Evolutionary conservation across 2,797 vertebrate genomes (phyloP).

Genomic region (Propithecus perrieri): DNA sequence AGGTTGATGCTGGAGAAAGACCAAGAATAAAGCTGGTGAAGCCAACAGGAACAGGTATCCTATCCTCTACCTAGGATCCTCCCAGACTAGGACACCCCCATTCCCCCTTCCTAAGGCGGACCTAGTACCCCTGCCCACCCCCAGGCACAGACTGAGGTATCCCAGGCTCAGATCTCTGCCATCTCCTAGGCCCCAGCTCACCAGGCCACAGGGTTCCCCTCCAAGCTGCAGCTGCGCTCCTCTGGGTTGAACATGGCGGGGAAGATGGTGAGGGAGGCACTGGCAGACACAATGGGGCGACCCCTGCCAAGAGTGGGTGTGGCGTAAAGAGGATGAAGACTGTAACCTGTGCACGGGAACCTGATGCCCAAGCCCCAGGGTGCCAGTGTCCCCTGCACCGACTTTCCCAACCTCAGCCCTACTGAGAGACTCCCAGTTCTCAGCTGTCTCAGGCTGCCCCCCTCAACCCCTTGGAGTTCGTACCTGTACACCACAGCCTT

Average conservation of each 20-base stretch:
- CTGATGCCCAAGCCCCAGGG: not conserved
- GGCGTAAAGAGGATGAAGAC: not conserved
- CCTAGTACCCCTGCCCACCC: not conserved
- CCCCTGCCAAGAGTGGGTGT: conserved; percentile 83
- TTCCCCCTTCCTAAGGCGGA: not conserved
- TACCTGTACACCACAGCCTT: conserved; percentile 94
- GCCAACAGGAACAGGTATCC: not conserved
- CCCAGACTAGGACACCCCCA: not conserved
- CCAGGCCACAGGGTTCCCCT: conserved; percentile 90
- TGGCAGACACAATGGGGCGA: conserved; percentile 93
- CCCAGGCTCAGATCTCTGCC: not conserved
- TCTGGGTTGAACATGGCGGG: conserved; percentile 96
- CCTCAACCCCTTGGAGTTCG: not conserved
- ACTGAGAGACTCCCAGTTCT: not conserved
- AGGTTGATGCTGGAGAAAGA: conserved; percentile 91
- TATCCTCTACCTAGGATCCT: not conserved
- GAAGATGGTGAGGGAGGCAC: conserved; percentile 88
- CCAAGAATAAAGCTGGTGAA: conserved; percentile 3
- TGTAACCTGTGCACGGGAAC: not conserved
- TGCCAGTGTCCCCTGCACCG: not conserved
- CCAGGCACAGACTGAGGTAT: not conserved
- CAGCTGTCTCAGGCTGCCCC: not conserved
- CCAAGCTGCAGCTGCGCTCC: conserved; percentile 90
- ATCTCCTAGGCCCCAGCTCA: conserved; percentile 69
- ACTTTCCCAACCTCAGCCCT: not conserved